These are phyloP conservation scores for Mactra quadrangularis DNA, from an alignment of 1,140 invertebrate species.

Conservation along the genomic window DNA sequence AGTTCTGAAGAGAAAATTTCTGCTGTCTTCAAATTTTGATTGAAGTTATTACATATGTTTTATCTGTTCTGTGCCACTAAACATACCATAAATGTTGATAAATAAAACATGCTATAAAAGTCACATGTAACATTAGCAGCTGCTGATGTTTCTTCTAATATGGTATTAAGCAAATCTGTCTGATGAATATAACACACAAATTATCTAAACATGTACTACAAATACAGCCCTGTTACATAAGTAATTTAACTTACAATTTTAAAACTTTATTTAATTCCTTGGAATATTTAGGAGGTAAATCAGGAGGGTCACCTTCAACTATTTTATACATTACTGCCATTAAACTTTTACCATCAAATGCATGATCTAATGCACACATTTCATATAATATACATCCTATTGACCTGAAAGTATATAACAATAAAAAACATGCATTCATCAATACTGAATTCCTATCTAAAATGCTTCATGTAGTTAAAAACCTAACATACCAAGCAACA, in stretches of 20 bases:
- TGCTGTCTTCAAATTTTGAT: too few relatives aligned
- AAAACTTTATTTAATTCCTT: constrained; percentile 80
- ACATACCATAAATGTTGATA: too few relatives aligned
- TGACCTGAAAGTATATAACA: constrained; percentile 72
- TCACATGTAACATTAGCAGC: too few relatives aligned
- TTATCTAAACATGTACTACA: background rate
- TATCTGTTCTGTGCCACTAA: too few relatives aligned
- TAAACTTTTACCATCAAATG: constrained; percentile 81
- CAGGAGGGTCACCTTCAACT: constrained; percentile 80
- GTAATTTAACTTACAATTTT: constrained; percentile 77
- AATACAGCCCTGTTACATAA: constrained; percentile 3
- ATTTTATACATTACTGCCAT: constrained; percentile 84
- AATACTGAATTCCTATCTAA: background rate
- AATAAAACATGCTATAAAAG: too few relatives aligned
- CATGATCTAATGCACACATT: constrained; percentile 81
- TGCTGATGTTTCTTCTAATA: too few relatives aligned
- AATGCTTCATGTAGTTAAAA: background rate
- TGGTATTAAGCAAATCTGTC: too few relatives aligned
- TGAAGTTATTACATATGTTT: too few relatives aligned
- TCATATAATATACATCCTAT: constrained; percentile 83
- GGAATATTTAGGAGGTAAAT: constrained; percentile 79
- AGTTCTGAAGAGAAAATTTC: too few relatives aligned
- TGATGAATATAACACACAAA: background rate
- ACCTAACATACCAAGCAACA: too few relatives aligned
- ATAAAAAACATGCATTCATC: background rate